These are phyloP conservation scores for Drosophila prosaltans DNA, from an alignment of 1,140 invertebrate genomes.

Conservation along the genomic window DNA sequence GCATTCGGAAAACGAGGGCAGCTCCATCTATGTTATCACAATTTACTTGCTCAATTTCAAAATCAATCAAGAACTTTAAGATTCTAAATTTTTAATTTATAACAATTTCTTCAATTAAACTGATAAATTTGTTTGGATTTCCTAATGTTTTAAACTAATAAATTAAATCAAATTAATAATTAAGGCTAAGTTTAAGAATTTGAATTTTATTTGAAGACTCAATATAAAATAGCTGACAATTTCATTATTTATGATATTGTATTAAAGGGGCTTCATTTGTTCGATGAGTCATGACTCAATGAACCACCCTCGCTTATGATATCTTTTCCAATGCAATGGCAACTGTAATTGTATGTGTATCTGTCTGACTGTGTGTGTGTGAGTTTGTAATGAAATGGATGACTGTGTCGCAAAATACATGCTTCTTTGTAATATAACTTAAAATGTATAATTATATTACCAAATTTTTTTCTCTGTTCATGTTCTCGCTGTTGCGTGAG, in stretches of 20 bases:
- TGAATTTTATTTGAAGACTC: no score
- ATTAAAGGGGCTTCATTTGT: not conserved
- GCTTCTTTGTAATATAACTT: conserved; percentile 40
- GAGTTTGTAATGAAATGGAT: conserved; percentile 22
- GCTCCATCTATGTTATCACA: not conserved
- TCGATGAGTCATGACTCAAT: conserved; percentile 27
- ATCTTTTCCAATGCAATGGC: conserved; percentile 22
- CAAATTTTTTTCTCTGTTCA: conserved; percentile 44
- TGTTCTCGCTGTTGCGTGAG: conserved; percentile 35
- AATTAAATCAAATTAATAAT: no score
- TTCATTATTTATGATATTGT: not conserved
- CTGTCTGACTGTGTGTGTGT: conserved; percentile 12
- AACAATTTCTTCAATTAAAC: no score
- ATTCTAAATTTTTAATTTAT: not conserved
- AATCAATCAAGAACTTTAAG: not conserved
- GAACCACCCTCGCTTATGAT: conserved; percentile 31
- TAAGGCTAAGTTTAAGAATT: no score
- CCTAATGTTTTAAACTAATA: no score
- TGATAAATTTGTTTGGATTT: no score
- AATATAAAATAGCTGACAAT: no score
- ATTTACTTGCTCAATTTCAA: no score
- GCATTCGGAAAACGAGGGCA: conserved; percentile 37
- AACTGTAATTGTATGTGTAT: conserved; percentile 28
- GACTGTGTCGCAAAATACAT: conserved; percentile 44
- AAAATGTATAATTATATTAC: conserved; percentile 55